Evolutionary conservation across 2,113 vertebrate species (phyloP).

Genomic region (Platysteira castanea): DNA sequence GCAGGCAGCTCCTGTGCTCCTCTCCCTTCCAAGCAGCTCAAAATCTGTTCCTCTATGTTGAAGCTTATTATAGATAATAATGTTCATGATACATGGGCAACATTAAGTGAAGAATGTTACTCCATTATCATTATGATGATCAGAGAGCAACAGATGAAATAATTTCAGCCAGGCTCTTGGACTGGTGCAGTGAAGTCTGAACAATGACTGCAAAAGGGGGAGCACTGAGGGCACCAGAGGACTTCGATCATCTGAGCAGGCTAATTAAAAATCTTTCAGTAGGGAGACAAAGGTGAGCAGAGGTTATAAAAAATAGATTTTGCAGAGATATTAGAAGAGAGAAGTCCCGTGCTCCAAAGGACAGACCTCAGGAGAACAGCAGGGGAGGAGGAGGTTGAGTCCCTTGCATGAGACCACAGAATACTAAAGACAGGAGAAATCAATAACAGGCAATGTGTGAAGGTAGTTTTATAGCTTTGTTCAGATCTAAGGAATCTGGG

Average conservation of each 20-base stretch:
- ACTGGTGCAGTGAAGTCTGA: background rate
- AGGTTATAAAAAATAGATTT: slow-evolving; percentile 3
- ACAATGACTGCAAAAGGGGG: background rate
- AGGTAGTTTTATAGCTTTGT: background rate
- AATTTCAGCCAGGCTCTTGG: background rate
- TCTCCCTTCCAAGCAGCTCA: background rate
- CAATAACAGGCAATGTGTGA: background rate
- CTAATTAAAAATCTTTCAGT: slow-evolving; percentile 28
- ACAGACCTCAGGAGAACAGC: background rate
- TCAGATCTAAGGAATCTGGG: background rate
- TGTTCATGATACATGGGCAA: background rate
- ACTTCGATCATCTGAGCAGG: background rate
- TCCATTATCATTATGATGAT: background rate
- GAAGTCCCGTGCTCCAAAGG: background rate
- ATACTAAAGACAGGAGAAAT: background rate
- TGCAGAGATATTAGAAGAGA: background rate
- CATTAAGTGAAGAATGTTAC: background rate
- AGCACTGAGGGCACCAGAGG: background rate
- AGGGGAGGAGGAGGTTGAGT: background rate
- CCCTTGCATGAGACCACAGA: background rate
- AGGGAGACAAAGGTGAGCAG: background rate
- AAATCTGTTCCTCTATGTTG: background rate
- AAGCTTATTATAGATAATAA: background rate
- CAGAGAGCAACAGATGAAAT: background rate
- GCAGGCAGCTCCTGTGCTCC: background rate